These are phyloP conservation scores for Drosophila repleta DNA, from an alignment of 1,140 invertebrate species.

Conservation along the genomic window DNA sequence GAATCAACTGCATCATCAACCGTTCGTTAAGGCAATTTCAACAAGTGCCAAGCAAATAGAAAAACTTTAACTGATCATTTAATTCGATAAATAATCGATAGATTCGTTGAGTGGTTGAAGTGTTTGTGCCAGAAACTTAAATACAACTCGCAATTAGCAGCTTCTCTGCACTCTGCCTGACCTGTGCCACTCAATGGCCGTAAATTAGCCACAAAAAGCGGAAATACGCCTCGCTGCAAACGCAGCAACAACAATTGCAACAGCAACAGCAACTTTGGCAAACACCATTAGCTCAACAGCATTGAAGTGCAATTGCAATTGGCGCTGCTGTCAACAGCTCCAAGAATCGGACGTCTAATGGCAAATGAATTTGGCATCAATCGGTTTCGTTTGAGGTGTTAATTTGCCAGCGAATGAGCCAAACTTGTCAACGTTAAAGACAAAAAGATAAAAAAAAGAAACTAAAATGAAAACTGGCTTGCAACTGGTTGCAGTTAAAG, in stretches of 20 bases:
- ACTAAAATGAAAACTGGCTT: neutral
- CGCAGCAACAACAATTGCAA: neutral
- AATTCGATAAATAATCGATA: neutral
- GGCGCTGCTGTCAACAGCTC: slow-evolving; percentile 59
- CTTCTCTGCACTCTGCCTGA: neutral
- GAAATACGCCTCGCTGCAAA: slow-evolving; percentile 34
- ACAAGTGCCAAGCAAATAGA: too few species aligned
- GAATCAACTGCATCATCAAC: too few species aligned
- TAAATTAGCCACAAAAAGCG: slow-evolving; percentile 71
- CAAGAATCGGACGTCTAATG: slow-evolving; percentile 71
- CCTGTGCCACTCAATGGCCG: slow-evolving; percentile 35
- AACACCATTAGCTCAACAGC: slow-evolving; percentile 34
- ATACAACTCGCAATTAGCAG: slow-evolving; percentile 1
- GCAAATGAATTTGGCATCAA: slow-evolving; percentile 65
- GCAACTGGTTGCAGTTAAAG: slow-evolving; percentile 17
- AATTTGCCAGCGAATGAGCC: slow-evolving; percentile 65
- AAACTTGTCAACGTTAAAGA: slow-evolving; percentile 54
- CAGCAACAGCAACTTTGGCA: slow-evolving; percentile 20
- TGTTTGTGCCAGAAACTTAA: neutral
- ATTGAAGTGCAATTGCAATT: slow-evolving; percentile 58
- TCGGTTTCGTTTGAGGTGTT: slow-evolving; percentile 68
- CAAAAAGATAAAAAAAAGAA: slow-evolving; percentile 48
- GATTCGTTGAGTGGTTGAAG: neutral
- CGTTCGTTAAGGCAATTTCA: too few species aligned
- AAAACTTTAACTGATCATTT: too few species aligned